Conservation (phyloP, 2,113 vertebrate species). For the Brienomyrus longianalis region DNA sequence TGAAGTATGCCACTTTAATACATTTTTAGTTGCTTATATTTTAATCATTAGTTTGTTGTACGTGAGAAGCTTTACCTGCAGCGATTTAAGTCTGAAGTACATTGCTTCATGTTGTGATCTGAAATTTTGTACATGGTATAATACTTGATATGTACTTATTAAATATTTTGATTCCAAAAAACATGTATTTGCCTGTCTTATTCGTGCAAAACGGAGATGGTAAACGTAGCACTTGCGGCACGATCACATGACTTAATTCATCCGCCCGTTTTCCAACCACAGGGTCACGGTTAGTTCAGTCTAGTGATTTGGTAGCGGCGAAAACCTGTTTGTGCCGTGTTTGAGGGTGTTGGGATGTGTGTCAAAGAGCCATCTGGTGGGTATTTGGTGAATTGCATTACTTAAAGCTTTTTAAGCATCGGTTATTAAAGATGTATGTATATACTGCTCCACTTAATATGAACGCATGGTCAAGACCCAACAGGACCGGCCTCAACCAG, state of each 20-base stretch:
- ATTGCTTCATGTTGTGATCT: slow-evolving; percentile 94
- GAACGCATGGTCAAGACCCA: background rate
- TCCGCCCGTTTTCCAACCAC: background rate
- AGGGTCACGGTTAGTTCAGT: background rate
- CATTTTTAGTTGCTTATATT: slow-evolving; percentile 72
- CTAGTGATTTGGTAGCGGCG: background rate
- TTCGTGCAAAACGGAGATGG: background rate
- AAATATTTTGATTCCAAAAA: slow-evolving; percentile 97
- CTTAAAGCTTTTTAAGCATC: background rate
- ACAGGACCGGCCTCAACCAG: background rate
- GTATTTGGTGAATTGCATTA: background rate
- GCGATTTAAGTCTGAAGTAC: slow-evolving; percentile 75
- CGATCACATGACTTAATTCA: background rate
- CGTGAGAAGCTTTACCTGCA: slow-evolving; percentile 72
- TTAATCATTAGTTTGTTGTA: slow-evolving; percentile 79
- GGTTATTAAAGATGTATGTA: background rate
- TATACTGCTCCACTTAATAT: background rate
- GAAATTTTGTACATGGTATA: slow-evolving; percentile 99
- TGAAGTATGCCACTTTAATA: slow-evolving; percentile 62
- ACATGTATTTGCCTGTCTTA: slow-evolving; percentile 15
- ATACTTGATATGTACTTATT: slow-evolving; percentile 92
- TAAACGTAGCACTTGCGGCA: background rate
- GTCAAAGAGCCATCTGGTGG: slow-evolving; percentile 20
- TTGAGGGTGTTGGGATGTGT: background rate
- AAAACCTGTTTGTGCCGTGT: background rate